Evolutionary conservation across 2,113 vertebrate species (phyloP).

Genomic region (Grammomys dolichurus): DNA sequence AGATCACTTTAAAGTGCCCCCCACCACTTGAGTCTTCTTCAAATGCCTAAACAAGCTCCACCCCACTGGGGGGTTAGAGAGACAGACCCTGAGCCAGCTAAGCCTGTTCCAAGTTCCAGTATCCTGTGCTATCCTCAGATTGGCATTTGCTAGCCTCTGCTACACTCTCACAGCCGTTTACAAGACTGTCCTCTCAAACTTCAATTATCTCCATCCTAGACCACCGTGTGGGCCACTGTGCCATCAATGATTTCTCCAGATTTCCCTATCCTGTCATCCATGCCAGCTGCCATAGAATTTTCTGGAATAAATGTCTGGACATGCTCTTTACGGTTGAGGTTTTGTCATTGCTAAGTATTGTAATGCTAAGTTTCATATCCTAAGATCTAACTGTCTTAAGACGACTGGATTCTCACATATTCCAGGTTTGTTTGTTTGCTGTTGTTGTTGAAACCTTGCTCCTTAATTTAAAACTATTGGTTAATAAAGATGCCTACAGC

Average conservation of each 20-base stretch:
- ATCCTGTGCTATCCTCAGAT: too few species aligned
- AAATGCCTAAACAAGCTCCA: too few species aligned
- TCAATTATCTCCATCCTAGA: background rate
- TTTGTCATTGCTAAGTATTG: too few species aligned
- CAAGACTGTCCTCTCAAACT: background rate
- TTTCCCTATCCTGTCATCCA: fast-evolving
- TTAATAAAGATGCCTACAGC: too few species aligned
- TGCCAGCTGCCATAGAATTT: background rate
- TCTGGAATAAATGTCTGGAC: background rate
- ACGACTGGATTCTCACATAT: too few species aligned
- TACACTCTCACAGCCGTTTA: background rate
- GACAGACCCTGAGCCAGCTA: background rate
- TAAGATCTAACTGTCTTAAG: too few species aligned
- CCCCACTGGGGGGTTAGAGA: background rate
- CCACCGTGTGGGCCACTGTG: fast-evolving
- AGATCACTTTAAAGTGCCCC: slow-evolving; percentile 20
- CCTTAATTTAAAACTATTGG: too few species aligned
- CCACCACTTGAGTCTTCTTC: slow-evolving; percentile 3
- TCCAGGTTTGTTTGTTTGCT: too few species aligned
- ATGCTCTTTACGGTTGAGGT: too few species aligned
- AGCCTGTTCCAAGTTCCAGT: background rate
- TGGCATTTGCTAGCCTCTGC: background rate
- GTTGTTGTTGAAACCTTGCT: too few species aligned
- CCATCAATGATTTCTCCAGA: background rate
- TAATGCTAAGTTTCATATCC: too few species aligned